A percentile compares a stretch with the other conserved stretches of the same genome.
These are phyloP conservation scores for Pseudochirops corinnae DNA, from an alignment of 2,797 vertebrate species.

Conservation along the genomic window DNA sequence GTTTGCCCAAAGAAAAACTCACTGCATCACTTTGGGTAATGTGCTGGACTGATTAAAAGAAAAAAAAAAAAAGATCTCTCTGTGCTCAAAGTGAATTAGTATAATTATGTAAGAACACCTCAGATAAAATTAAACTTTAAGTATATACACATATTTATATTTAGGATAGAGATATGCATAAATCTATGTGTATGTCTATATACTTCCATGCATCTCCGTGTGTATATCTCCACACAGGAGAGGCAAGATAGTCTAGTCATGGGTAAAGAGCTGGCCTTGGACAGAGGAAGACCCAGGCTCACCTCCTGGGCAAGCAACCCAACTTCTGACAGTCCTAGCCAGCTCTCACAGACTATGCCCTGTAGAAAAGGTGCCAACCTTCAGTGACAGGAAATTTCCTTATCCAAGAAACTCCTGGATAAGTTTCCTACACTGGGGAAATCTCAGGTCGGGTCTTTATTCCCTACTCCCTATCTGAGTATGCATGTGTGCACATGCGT, in stretches of 20 bases:
- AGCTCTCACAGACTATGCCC: not conserved
- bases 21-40: conserved; percentile 2
- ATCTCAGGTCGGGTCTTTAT: not conserved
- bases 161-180: not conserved
- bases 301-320: not conserved
- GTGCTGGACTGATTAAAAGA: conserved; percentile 28
- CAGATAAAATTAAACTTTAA: conserved; percentile 13
- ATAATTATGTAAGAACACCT: not conserved
- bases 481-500: not conserved
- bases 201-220: not conserved
- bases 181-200: not conserved
- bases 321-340: not conserved
- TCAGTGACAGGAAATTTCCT: not conserved
- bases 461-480: not conserved
- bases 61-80: conserved; percentile 40
- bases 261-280: not conserved
- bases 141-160: not conserved
- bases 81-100: not conserved
- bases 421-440: not conserved
- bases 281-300: not conserved
- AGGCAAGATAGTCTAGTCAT: not conserved
- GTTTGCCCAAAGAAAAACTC: conserved; percentile 48
- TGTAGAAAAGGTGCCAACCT: not conserved
- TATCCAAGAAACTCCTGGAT: too few relatives aligned
- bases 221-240: not conserved